These are phyloP conservation scores for Ophioderma brevispina DNA, from an alignment of 35 echinoderm and acorn worm genomes.

Conservation along the genomic window DNA sequence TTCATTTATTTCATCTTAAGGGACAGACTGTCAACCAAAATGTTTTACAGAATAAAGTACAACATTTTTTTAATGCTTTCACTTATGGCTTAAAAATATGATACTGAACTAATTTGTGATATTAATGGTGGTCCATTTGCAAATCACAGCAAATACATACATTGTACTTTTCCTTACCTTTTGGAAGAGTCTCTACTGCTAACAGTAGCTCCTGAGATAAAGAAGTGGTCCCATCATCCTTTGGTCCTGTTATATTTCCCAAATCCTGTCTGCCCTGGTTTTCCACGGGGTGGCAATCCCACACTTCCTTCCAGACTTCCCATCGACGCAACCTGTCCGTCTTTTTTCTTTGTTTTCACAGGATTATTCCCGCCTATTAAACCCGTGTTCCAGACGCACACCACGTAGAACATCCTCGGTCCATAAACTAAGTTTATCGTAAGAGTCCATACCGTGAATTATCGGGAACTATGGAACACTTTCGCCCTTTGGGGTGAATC, in stretches of 20 bases:
- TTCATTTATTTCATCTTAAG: too few relatives aligned
- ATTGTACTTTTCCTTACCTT: too few relatives aligned
- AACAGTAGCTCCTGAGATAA: background rate
- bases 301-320: background rate
- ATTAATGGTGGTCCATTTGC: too few relatives aligned
- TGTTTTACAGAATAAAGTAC: too few relatives aligned
- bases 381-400: background rate
- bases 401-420: constrained; percentile 18
- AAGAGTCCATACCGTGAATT: background rate
- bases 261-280: background rate
- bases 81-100: too few relatives aligned
- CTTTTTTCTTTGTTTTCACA: background rate
- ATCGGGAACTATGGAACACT: background rate
- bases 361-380: background rate
- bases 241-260: background rate
- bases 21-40: too few relatives aligned
- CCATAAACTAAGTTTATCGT: constrained; percentile 9
- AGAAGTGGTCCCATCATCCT: background rate
- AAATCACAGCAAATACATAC: too few relatives aligned
- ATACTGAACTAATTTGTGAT: too few relatives aligned
- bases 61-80: too few relatives aligned
- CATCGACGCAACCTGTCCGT: background rate
- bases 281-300: background rate
- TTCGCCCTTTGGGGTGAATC: background rate
- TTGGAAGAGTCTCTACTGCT: too few relatives aligned